Percentiles rank a stretch among this genome's conserved stretches.
Evolutionary conservation across 2,888 invertebrate species (phyloP).

Genomic region (Micropterix aruncella): DNA sequence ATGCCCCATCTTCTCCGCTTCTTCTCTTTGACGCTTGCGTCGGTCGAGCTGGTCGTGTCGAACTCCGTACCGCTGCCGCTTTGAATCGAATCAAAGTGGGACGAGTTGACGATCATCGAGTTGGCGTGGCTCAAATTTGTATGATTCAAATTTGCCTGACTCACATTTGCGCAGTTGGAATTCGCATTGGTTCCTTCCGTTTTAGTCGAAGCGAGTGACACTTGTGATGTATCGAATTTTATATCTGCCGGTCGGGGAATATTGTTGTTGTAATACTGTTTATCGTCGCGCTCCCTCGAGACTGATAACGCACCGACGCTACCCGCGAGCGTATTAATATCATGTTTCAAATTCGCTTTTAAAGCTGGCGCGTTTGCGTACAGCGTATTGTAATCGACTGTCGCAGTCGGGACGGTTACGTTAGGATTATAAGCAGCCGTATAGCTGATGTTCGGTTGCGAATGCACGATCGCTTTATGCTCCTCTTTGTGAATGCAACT

Average conservation of each 20-base stretch:
- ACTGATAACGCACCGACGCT: not conserved
- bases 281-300: not conserved
- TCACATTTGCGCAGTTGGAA: not conserved
- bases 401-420: slow-evolving; percentile 8
- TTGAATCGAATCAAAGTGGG: slow-evolving; percentile 22
- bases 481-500: slow-evolving; percentile 6
- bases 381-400: slow-evolving; percentile 19
- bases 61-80: slow-evolving; percentile 22
- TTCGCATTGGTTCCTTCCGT: not conserved
- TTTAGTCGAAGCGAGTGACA: not conserved
- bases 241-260: too few relatives aligned
- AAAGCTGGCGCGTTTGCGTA: slow-evolving; percentile 35
- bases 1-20: slow-evolving; percentile 54
- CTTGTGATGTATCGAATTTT: not conserved
- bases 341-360: slow-evolving; percentile 16
- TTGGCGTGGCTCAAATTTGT: slow-evolving; percentile 17
- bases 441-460: slow-evolving; percentile 14
- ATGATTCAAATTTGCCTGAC: slow-evolving; percentile 10
- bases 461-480: slow-evolving; percentile 1
- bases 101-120: slow-evolving; percentile 20
- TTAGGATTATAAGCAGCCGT: slow-evolving; percentile 9
- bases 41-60: slow-evolving; percentile 16
- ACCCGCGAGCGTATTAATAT: not conserved
- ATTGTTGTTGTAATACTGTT: too few relatives aligned
- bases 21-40: slow-evolving; percentile 39